Evolutionary conservation across 1,140 invertebrate genomes (phyloP), one percentile per base, ranked within the genome.

Genomic region (Ceratoteleas bidentatus): DNA sequence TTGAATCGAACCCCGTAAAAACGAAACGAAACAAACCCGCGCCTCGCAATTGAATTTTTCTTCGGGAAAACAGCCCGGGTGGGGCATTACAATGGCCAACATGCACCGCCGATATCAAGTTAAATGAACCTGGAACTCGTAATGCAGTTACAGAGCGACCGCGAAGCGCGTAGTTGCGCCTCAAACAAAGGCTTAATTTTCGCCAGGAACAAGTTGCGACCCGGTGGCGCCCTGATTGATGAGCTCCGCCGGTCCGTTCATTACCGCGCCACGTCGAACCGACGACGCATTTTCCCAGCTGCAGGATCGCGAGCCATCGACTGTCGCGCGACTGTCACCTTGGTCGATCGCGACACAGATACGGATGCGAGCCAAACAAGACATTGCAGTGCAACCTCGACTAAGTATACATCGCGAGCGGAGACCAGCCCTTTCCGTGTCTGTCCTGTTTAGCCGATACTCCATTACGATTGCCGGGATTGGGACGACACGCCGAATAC

Each of bases 401-500:
- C 70, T 78, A 78, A 78, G 69, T 78, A 56, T 73, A 66, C 69
- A 83, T 83, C 69, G 70, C 61, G 64, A 64, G 38, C n/a, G 14
- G 24, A 74, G 81, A 54, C 74, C 81, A 74, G 68, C 81, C 81
- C 74, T 78, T 83, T 78, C 64, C 81, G 33, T 83, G 81, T 82
- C 45, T 64, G 52, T 38, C 33, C 69, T 78, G 53, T 83, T 83
- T 83, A 83, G 57, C 14, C 68, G 56, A 72, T 76, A 77, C 79
- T 75, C 58, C 68, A 77, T 65, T 74, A 52, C 69, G 53, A 70
- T 83, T 38, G 53, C 69, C 64, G 15, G 68, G 52, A 74, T 77
- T 78, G 64, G 81, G 74, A 73, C 75, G 72, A 79, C 70, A 79
- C 10, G 16, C 16, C 24, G 9, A 50, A 60, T 56, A 72, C 69